Evolutionary conservation across 2,888 invertebrate species (phyloP).

Genomic region (Ormyrus thymus): DNA sequence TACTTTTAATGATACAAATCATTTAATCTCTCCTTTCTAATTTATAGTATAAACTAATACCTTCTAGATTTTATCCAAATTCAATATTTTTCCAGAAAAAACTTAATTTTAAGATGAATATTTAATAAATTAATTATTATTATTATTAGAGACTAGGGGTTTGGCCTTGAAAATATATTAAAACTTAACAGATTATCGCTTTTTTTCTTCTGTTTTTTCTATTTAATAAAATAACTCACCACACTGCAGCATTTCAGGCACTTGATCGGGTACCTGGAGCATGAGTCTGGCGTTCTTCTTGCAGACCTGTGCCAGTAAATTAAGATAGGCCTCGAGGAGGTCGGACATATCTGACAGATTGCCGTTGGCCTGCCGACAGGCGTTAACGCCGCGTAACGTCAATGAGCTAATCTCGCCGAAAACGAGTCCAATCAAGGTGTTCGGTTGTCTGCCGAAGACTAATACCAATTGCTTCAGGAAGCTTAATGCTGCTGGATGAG

Average conservation of each 20-base stretch:
- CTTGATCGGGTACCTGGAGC: slow-evolving; percentile 71
- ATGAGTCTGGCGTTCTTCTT: slow-evolving; percentile 79
- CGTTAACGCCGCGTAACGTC: slow-evolving; percentile 68
- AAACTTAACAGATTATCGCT: no score
- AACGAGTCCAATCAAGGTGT: slow-evolving; percentile 63
- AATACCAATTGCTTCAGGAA: slow-evolving; percentile 73
- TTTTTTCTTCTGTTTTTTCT: no score
- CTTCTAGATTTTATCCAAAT: no score
- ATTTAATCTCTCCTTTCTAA: no score
- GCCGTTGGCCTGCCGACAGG: slow-evolving; percentile 67
- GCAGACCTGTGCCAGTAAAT: slow-evolving; percentile 79
- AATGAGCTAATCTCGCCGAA: slow-evolving; percentile 67
- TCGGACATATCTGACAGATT: slow-evolving; percentile 80
- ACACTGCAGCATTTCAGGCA: slow-evolving; percentile 74
- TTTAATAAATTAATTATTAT: no score
- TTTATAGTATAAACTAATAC: no score
- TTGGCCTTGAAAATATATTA: no score
- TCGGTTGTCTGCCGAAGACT: slow-evolving; percentile 74
- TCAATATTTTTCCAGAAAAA: no score
- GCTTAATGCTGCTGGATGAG: slow-evolving; percentile 73
- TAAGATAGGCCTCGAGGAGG: slow-evolving; percentile 83
- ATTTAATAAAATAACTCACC: slow-evolving; percentile 60
- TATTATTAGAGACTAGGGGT: no score
- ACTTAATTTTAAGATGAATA: no score
- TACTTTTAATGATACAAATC: no score